Evolutionary conservation across 2,888 invertebrate genomes (phyloP).

Genomic region (Diarsia rubi): DNA sequence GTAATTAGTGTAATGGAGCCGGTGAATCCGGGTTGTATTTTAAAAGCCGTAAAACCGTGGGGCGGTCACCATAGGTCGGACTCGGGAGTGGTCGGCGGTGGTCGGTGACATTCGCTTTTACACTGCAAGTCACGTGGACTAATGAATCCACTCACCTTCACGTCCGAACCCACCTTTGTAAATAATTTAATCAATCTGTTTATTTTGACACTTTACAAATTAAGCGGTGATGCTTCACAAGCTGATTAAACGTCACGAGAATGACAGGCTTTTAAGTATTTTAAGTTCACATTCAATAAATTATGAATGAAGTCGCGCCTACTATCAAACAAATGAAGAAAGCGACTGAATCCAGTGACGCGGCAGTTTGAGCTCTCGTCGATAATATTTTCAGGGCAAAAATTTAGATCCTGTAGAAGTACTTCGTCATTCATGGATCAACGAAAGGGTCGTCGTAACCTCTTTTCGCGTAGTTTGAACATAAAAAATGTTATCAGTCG

Average conservation of each 20-base stretch:
- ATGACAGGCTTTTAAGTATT: conserved; percentile 63
- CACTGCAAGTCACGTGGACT: conserved; percentile 87
- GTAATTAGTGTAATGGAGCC: conserved; percentile 86
- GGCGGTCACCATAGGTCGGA: conserved; percentile 61
- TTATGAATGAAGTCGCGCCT: conserved; percentile 36
- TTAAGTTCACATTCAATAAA: conserved; percentile 43
- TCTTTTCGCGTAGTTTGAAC: conserved; percentile 50
- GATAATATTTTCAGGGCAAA: conserved; percentile 37
- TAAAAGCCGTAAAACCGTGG: conserved; percentile 73
- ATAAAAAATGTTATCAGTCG: conserved; percentile 62
- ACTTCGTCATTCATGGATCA: conserved; percentile 61
- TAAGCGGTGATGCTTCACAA: conserved; percentile 72
- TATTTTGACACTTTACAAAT: conserved; percentile 82
- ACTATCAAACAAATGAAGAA: conserved; percentile 32
- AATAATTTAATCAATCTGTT: conserved; percentile 83
- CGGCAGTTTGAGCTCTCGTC: conserved; percentile 26
- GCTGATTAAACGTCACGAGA: conserved; percentile 65
- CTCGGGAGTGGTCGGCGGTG: conserved; percentile 71
- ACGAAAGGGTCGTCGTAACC: conserved; percentile 55
- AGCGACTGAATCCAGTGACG: conserved; percentile 5
- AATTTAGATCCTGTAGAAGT: conserved; percentile 47
- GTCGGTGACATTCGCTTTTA: conserved; percentile 79
- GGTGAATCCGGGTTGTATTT: conserved; percentile 76
- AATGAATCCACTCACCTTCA: conserved; percentile 84
- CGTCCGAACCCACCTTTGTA: conserved; percentile 75